Conservation (phyloP, 2,113 vertebrate species). For the Melanostigma gelatinosum region DNA sequence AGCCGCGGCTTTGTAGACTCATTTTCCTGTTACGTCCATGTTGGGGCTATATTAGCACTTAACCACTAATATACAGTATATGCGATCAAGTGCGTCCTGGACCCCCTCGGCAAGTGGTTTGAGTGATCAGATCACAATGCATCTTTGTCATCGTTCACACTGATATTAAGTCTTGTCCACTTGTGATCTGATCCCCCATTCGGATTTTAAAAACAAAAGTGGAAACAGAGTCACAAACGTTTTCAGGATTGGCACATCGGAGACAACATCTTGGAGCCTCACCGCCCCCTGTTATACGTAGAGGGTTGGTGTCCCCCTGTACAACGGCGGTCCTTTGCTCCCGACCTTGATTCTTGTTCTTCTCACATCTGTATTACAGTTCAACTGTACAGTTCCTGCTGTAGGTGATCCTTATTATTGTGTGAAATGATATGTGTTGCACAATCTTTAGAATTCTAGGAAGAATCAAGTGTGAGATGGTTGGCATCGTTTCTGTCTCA, state of each 20-base stretch:
- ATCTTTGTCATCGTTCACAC: background rate
- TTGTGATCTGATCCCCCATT: background rate
- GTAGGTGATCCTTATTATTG: background rate
- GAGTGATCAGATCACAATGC: background rate
- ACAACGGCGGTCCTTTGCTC: background rate
- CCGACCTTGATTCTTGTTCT: background rate
- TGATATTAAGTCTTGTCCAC: background rate
- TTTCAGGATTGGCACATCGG: background rate
- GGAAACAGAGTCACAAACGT: background rate
- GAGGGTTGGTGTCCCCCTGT: background rate
- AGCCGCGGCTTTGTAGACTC: background rate
- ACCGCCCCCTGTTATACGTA: background rate
- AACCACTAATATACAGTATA: background rate
- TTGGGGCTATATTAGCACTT: background rate
- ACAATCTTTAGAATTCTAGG: background rate
- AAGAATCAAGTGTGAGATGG: slow-evolving; percentile 2
- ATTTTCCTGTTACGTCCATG: background rate
- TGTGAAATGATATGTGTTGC: background rate
- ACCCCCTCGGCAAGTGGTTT: background rate
- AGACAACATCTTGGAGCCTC: background rate
- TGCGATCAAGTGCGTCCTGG: background rate
- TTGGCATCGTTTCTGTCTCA: background rate
- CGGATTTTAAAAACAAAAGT: background rate
- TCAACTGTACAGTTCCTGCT: background rate
- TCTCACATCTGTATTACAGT: background rate